Evolutionary conservation across 2,888 invertebrate species (phyloP).

Genomic region (Phoenoteleia sp.): DNA sequence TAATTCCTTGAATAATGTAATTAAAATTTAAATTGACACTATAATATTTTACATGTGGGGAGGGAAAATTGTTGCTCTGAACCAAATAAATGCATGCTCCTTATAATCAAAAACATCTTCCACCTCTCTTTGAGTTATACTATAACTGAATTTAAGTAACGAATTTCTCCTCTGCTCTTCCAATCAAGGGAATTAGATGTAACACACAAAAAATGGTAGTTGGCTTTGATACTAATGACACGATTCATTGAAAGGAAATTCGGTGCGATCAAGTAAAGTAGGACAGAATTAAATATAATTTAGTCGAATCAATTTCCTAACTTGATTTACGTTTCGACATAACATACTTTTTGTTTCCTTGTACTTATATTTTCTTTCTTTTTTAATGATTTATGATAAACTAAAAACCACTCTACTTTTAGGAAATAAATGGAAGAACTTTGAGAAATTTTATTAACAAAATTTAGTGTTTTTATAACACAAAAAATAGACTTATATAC

Average conservation of each 20-base stretch:
- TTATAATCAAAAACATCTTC: too few species aligned
- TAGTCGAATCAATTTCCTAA: not conserved
- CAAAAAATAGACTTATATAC: too few species aligned
- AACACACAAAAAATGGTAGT: not conserved
- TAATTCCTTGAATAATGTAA: conserved; percentile 21
- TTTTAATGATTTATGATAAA: too few species aligned
- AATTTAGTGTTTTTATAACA: too few species aligned
- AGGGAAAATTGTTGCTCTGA: too few species aligned
- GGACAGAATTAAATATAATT: not conserved
- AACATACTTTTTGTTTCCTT: too few species aligned
- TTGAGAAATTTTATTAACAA: too few species aligned
- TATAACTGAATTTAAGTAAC: not conserved
- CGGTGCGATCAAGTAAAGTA: not conserved
- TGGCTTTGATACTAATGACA: not conserved
- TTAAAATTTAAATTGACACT: not conserved
- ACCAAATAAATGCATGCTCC: too few species aligned
- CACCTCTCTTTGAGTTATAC: too few species aligned
- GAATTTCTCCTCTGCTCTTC: not conserved
- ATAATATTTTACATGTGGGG: not conserved
- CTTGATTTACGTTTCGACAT: not conserved
- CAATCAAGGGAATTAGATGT: not conserved
- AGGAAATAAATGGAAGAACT: too few species aligned
- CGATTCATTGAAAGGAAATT: not conserved
- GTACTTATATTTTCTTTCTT: too few species aligned
- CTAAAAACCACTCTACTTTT: too few species aligned